Percentiles rank a stretch among this genome's conserved stretches.
Evolutionary conservation across 1,140 invertebrate genomes (phyloP).

Genomic region (Aphaenogaster rudis): DNA sequence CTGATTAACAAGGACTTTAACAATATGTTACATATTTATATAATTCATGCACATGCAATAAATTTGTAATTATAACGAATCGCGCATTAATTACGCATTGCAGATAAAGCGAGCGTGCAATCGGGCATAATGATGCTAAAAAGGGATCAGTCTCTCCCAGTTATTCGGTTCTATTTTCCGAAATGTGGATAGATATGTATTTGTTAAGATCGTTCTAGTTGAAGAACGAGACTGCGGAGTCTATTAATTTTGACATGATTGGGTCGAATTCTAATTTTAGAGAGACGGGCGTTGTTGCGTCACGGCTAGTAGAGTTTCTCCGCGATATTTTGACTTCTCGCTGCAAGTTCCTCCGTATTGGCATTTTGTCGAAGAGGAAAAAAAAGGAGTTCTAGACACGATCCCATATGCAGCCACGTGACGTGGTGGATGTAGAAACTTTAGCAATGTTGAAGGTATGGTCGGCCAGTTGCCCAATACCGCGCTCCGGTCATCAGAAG

Average conservation of each 20-base stretch:
- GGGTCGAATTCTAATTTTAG: slow-evolving; percentile 4
- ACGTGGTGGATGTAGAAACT: slow-evolving; percentile 41
- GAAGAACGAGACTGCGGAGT: neutral
- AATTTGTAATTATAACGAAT: neutral
- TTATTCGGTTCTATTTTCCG: neutral
- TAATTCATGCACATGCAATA: neutral
- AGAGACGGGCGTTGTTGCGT: neutral
- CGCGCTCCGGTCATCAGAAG: neutral
- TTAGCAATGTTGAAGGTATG: slow-evolving; percentile 35
- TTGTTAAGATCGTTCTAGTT: neutral
- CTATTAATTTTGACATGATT: neutral
- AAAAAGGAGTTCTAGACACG: neutral
- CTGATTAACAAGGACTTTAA: neutral
- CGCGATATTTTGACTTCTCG: neutral
- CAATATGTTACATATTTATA: slow-evolving; percentile 14
- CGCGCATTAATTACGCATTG: slow-evolving; percentile 23
- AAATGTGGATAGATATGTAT: neutral
- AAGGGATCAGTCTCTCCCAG: neutral
- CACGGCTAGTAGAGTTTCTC: neutral
- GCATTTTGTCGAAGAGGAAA: neutral
- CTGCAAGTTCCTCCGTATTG: neutral
- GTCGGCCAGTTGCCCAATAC: slow-evolving; percentile 7
- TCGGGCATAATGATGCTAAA: neutral
- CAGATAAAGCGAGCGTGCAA: neutral
- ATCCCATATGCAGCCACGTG: neutral